Base-by-base conservation (phyloP, 2,797 vertebrate genomes). In the Cryptoprocta ferox region DNA sequence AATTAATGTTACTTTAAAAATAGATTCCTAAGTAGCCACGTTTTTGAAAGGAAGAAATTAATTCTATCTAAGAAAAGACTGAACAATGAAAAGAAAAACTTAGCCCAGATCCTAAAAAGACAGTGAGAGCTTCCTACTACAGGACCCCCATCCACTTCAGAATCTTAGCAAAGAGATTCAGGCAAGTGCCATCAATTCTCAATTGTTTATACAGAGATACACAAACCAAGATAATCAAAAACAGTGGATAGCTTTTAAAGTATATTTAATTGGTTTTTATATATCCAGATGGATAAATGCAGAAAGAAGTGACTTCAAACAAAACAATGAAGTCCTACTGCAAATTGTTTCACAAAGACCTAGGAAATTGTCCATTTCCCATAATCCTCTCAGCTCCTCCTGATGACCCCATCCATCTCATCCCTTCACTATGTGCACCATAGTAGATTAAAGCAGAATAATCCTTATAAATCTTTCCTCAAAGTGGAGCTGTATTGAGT, bases 1-100 rank as follows among this genome's bases (percentile, higher is more conserved):
- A 90, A 81, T 85, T 92, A 94, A 78, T 45, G 61, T 32, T 85
- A 14, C 28, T 89, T 95, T 91, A 68, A 96, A 96, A 89, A 82
- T n/a, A 95, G 48, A 96, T 75, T 82, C 75, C 42, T 79, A 73
- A 75, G 35, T 68, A 91, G 95, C 61, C 75, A 82, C 89, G 24
- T 65, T 93, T 89, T 89, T 82, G 76, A 94, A 91, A 21, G 76
- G 37, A 85, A 94, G 61, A 96, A 92, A 75, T 75, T 96, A 68
- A 91, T 89, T 95, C 94, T 91, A 82, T 59, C 71, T 37, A 84
- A 94, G 53, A 48, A 48, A 88, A 80, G 39, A 86, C 32, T 81
- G n/a, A 93, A 82, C 79, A 83, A 76, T 91, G 79, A 65, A 39
- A 85, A 88, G 24, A 59, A 75, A 86, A 94, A 32, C n/a, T 24